Base-by-base conservation (phyloP, 2,888 invertebrate genomes). In the Orgyia antiqua region DNA sequence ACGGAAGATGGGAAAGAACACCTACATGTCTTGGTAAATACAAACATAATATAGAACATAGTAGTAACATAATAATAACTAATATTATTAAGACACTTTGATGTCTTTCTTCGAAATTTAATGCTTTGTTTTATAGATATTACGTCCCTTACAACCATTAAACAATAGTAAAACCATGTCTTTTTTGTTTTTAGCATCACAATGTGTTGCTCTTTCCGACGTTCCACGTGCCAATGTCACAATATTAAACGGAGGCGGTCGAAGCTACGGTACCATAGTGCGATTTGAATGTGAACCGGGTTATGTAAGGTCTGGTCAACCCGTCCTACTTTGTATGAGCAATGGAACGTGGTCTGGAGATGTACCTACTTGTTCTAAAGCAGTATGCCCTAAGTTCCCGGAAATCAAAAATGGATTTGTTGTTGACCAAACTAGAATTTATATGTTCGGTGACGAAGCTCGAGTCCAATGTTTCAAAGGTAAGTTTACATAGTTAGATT, bases 281-380 rank as follows among this genome's bases (percentile, higher is more conserved):
- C 89, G 96, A 42, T 96, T 94, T 63, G 96, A 96, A 71, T 97
- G 97, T 62, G 96, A 96, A 60, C 92, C 96, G 4, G 97, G 97
- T 2, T 97, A 96, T 62, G 91, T 94, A 32, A 89, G 97, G 47
- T 92, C 90, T 48, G 97, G 97, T 15, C 93, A 94, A 63, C 97
- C 97, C 9, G 96, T 96, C 2, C 89, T 97, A 23, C 89, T 96
- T 19, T 97, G 97, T 69, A 96, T 96, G 95, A 96, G 96, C 62
- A 96, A 97, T 62, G 97, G 97, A 29, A 96, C 96, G 6, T 97
- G 97, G 97, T 96, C 96, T 37, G 95, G 95, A 36, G 92, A 94
- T 49, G 95, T 96, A 3, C 97, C 97, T 1, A 91, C 92, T 3
- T 97, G 97, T 72, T 90, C 94, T 18, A 90, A 95, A 56, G 92